Evolutionary conservation across 2,888 invertebrate genomes (phyloP).

Genomic region (Merodon equestris): DNA sequence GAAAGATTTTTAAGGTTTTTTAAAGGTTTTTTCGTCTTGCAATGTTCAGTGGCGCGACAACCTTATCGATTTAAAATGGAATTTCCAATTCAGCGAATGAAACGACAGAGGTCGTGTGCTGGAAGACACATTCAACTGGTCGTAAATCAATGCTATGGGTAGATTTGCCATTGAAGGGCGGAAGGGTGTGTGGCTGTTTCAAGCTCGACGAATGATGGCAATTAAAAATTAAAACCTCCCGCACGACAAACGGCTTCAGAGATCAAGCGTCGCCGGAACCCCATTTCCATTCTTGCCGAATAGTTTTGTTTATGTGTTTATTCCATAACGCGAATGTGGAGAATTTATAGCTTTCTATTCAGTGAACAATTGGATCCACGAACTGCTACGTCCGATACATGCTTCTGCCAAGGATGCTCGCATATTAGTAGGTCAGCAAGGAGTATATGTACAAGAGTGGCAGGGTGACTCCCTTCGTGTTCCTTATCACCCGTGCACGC

Average conservation of each 20-base stretch:
- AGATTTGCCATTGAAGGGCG: no score
- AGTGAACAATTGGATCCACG: conserved; percentile 48
- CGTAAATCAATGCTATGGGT: no score
- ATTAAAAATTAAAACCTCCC: conserved; percentile 29
- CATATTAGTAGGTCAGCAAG: background rate
- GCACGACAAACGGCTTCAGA: background rate
- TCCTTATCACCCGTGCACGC: conserved; percentile 53
- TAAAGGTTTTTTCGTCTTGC: no score
- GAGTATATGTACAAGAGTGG: background rate
- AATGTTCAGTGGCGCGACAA: no score
- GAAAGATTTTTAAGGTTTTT: no score
- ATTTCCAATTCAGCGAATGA: no score
- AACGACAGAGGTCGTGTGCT: no score
- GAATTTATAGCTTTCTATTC: conserved; percentile 64
- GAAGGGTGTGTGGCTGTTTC: no score
- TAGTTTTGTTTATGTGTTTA: conserved; percentile 43
- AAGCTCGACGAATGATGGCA: no score
- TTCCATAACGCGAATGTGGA: conserved; percentile 49
- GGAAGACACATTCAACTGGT: no score
- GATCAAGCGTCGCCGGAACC: conserved; percentile 24
- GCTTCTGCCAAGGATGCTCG: conserved; percentile 5
- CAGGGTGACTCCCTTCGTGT: conserved; percentile 9
- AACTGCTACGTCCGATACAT: conserved; percentile 17
- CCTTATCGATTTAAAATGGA: no score
- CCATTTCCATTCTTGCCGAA: background rate